Base-by-base conservation (phyloP, 1,140 invertebrate species). In the Triops cancriformis region DNA sequence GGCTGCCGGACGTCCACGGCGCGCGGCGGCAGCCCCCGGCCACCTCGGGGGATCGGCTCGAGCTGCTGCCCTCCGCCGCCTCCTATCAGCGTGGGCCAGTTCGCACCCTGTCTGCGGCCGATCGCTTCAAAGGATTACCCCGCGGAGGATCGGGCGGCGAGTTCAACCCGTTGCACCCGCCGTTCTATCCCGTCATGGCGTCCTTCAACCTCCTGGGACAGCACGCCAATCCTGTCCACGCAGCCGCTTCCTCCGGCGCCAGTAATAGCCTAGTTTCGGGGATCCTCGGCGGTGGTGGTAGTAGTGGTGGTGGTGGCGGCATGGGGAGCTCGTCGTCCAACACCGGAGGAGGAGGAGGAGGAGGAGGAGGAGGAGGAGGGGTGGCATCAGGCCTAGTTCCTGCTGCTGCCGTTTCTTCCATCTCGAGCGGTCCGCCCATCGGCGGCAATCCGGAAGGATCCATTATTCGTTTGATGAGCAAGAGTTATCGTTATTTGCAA, bases 401-500 rank as follows among this genome's bases (percentile, higher is more conserved):
- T 64, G 51, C 51, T n/a, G 51, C 51, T 23, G 51, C 51, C 18
- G 51, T 23, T 23, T 64, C 51, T 18, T 64, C 51, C 51, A 64
- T 64, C 51, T 64, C 51, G 10, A 64, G 51, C 14, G 51, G 51
- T 12, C 51, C 51, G 51, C 51, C 51, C 51, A 64, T 64, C 51
- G 51, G 51, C 10, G 51, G 51, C 51, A 64, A 64, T 64, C 51
- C 51, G 26, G 75, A 76, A 76, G 75, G 75, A 26, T 76, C 72
- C 27, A 78, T 78, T 27, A 31, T 78, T 12, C 72, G 77, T 28
- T 45, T 78, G n/a, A 27, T 73, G 31, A 78, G 72, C 77, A 78
- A 78, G 74, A 73, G 72, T 43, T 73, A 73, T 45, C 72, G 73
- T 27, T 79, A 76, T 75, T 78, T 79, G 23, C 78, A 79, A 64